Evolutionary conservation across 2,797 vertebrate genomes (phyloP).

Genomic region (Amphiprion clarkii): DNA sequence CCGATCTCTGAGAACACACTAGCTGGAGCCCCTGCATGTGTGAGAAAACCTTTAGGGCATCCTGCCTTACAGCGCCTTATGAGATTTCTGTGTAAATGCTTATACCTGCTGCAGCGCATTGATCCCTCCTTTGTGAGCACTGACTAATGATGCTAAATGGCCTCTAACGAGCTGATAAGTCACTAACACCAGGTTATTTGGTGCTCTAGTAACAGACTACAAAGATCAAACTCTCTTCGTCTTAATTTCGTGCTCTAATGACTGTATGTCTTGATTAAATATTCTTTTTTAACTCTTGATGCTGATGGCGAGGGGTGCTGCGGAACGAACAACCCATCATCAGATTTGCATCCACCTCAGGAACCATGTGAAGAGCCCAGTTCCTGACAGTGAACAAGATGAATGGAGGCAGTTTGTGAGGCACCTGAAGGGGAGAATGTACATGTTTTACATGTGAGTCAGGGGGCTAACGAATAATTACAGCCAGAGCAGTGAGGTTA

Average conservation of each 20-base stretch:
- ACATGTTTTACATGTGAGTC: conserved; percentile 51
- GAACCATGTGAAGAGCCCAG: background rate
- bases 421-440: conserved; percentile 50
- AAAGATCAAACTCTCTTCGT: background rate
- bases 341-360: conserved; percentile 2
- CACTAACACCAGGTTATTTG: conserved; percentile 9
- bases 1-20: conserved; percentile 16
- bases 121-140: background rate
- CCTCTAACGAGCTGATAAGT: conserved; percentile 41
- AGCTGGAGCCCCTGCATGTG: conserved; percentile 21
- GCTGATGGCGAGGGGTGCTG: background rate
- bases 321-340: conserved; percentile 14
- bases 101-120: conserved; percentile 15
- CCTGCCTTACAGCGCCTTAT: conserved; percentile 44
- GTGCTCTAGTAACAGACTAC: background rate
- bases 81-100: conserved; percentile 24
- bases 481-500: conserved; percentile 6
- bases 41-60: conserved; percentile 31
- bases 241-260: conserved; percentile 15
- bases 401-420: conserved; percentile 45
- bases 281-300: background rate
- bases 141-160: conserved; percentile 29
- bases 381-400: conserved; percentile 48
- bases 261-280: conserved; percentile 13
- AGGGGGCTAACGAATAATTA: conserved; percentile 56